phyloP scores from a whole-genome alignment of 2,113 vertebrate species.

The Labeo catla region DNA sequence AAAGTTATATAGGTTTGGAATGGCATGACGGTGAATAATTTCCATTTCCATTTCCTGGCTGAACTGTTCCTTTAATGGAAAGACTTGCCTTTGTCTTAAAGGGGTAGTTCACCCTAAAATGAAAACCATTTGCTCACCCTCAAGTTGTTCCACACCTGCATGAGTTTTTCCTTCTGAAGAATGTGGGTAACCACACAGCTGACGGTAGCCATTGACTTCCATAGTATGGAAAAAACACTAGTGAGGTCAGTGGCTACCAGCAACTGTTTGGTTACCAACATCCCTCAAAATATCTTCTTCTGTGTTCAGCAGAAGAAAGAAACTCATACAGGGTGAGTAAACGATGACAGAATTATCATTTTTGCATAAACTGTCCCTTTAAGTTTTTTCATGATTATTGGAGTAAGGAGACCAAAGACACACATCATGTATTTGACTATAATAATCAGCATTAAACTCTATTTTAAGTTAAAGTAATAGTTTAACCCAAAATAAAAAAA shows the following conservation, averaged over 20 bases:
- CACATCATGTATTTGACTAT: not conserved
- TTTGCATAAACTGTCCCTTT: not conserved
- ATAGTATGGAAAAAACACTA: not conserved
- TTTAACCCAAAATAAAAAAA: too few species aligned
- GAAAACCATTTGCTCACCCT: too few species aligned
- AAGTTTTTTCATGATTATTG: not conserved
- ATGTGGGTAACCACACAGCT: too few species aligned
- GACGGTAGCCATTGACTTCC: too few species aligned
- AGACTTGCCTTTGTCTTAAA: not conserved
- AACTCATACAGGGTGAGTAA: not conserved
- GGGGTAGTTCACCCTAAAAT: too few species aligned
- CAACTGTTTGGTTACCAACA: not conserved
- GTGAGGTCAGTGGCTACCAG: not conserved
- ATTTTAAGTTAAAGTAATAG: not conserved
- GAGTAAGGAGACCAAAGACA: too few species aligned
- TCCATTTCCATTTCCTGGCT: not conserved
- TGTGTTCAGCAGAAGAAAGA: not conserved
- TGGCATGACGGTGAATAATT: not conserved
- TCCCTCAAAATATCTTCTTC: not conserved
- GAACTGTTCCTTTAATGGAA: not conserved
- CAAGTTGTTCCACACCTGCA: not conserved
- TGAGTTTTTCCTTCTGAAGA: not conserved
- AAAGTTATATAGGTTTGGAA: not conserved
- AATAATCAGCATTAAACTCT: not conserved
- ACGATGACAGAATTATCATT: not conserved